Conservation (phyloP, 2,888 invertebrate genomes). For the Meiosimyza decipiens region DNA sequence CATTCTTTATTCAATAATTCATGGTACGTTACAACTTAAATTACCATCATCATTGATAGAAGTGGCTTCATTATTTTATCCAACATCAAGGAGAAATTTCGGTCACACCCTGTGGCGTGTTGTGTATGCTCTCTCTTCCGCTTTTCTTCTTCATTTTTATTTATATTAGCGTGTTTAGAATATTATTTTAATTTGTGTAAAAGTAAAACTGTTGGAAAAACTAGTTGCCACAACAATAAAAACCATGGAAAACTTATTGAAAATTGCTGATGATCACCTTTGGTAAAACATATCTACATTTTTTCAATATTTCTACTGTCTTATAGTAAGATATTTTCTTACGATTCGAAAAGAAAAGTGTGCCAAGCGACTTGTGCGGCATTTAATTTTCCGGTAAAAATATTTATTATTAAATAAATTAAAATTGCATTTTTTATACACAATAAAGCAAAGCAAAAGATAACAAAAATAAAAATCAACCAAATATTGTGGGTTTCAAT, state of each 20-base stretch:
- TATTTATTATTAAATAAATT: constrained; percentile 13
- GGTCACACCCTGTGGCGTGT: constrained; percentile 23
- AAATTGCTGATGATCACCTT: too few species aligned
- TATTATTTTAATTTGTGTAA: not conserved
- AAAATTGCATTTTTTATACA: not conserved
- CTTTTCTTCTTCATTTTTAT: constrained; percentile 6
- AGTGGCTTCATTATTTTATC: not conserved
- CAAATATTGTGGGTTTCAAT: constrained; percentile 10
- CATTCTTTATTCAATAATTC: too few species aligned
- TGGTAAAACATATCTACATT: too few species aligned
- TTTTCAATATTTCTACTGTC: too few species aligned
- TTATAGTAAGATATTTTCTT: not conserved
- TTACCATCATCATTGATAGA: not conserved
- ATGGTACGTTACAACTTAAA: too few species aligned
- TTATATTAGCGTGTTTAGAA: constrained; percentile 11
- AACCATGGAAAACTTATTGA: not conserved
- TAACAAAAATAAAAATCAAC: not conserved
- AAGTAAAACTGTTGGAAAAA: not conserved
- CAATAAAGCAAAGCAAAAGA: not conserved
- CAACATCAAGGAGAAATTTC: not conserved
- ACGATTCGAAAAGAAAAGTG: constrained; percentile 1
- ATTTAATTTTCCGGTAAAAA: not conserved
- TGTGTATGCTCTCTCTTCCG: not conserved
- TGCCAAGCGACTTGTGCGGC: constrained; percentile 21
- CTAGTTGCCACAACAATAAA: not conserved